Base-by-base conservation (phyloP, 1,140 invertebrate species). In the Brachionus asplanchnoidis region DNA sequence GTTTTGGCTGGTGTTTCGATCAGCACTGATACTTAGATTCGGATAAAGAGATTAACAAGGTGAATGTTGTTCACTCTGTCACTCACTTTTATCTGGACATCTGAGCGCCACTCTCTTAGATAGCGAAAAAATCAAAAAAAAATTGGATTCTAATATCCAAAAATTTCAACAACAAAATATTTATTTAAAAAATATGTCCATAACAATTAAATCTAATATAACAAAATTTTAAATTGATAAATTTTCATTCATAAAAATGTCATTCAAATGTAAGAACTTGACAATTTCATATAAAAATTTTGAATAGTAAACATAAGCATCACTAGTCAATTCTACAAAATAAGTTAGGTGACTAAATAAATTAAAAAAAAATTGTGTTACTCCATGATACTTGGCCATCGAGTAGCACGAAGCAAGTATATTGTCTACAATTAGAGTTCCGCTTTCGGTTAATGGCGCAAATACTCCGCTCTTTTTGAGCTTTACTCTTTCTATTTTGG, bases 381-480 rank as follows among this genome's bases (percentile, higher is more conserved):
- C 85, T 8, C 89, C 88, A 86, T 97, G 95, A 89, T 93, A 95
- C 88, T 94, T 92, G 14, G 98, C 92, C 9, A 95, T 90, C 0
- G 97, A 97, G 90, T 98, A 99, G 88, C 97, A 99, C 0, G 96
- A 98, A 1, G 95, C 94, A 1, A 96, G 92, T 3, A 97, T 93
- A 85, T 94, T 94, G 88, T 99, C 93, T 1, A 98, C 95, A 28
- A 99, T 91, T 11, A 99, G 90, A 28, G 94, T 97, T 0, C 97
- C 97, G 9, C 92, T 92, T 17, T 89, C 89, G 0, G 97, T 99
- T 12, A 99, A 90, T 0, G 97, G 97, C 1, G 97, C 97, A 87
- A 92, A 96, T 1, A 96, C 93, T 8, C 97, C 97, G 40, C 89
- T 89, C 20, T 40, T 75, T 28, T 56, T 20, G 4, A 84, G 3